Conservation (phyloP, 2,113 vertebrate genomes). For the Amazona vittata region DNA sequence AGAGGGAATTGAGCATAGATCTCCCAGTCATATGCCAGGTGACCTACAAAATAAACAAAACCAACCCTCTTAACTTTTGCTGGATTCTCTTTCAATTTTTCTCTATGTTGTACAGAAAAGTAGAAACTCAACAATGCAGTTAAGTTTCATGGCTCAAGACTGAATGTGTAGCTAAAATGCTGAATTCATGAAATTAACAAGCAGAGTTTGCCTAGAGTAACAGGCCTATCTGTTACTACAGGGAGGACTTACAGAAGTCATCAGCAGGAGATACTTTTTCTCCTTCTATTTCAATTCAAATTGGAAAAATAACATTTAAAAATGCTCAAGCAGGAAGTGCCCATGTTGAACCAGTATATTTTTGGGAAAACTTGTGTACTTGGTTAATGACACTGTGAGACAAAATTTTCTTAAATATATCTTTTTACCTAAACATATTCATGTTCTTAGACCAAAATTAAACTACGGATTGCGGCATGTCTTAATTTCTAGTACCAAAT, state of each 20-base stretch:
- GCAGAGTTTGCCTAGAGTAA: background rate
- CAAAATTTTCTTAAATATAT: background rate
- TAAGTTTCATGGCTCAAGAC: background rate
- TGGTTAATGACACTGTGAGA: background rate
- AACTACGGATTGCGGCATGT: background rate
- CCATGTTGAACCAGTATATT: background rate
- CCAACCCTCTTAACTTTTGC: background rate
- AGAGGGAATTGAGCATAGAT: background rate
- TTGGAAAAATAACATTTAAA: conserved; percentile 6
- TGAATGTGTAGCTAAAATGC: background rate
- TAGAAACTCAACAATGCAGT: background rate
- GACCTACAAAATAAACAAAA: background rate
- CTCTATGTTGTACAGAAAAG: background rate
- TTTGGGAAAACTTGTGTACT: background rate
- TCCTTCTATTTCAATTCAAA: conserved; percentile 31
- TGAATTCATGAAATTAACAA: background rate
- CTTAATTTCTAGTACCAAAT: background rate
- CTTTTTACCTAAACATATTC: background rate
- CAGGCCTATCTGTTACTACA: background rate
- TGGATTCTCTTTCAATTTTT: background rate
- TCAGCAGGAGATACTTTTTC: background rate
- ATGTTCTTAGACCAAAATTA: background rate
- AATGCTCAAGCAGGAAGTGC: background rate
- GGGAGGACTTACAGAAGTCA: background rate
- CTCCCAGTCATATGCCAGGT: background rate